phyloP scores from a whole-genome alignment of 2,888 invertebrate genomes.

The Nomada ruficornis region DNA sequence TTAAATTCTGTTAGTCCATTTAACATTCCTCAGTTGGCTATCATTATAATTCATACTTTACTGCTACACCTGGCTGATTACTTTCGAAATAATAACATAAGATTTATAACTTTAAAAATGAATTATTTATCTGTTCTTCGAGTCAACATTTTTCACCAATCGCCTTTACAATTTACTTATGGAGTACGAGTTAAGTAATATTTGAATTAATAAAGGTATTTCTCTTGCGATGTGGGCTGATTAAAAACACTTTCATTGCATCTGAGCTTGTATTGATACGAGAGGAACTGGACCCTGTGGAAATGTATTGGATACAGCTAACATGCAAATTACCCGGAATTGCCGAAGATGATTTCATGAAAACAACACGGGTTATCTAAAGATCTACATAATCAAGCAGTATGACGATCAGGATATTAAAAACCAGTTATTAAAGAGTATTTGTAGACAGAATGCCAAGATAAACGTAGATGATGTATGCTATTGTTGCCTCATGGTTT shows the following conservation, averaged over 20 bases:
- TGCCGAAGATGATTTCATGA: constrained; percentile 53
- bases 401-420: constrained; percentile 64
- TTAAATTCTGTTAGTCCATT: neutral
- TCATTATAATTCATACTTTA: neutral
- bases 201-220: neutral
- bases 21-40: neutral
- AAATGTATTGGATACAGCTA: constrained; percentile 33
- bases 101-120: neutral
- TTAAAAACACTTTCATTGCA: neutral
- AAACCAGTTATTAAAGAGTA: constrained; percentile 69
- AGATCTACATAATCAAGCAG: constrained; percentile 60
- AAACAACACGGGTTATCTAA: constrained; percentile 54
- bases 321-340: constrained; percentile 52
- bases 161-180: too few species aligned
- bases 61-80: neutral
- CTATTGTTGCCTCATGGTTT: constrained; percentile 49
- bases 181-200: too few species aligned
- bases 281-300: constrained; percentile 16
- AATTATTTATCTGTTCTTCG: neutral
- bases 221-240: neutral
- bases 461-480: constrained; percentile 55
- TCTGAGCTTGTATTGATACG: neutral
- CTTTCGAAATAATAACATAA: neutral
- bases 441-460: constrained; percentile 40
- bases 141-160: too few species aligned